phyloP scores from a whole-genome alignment of 2,113 vertebrate species.

The Seriola aureovittata region DNA sequence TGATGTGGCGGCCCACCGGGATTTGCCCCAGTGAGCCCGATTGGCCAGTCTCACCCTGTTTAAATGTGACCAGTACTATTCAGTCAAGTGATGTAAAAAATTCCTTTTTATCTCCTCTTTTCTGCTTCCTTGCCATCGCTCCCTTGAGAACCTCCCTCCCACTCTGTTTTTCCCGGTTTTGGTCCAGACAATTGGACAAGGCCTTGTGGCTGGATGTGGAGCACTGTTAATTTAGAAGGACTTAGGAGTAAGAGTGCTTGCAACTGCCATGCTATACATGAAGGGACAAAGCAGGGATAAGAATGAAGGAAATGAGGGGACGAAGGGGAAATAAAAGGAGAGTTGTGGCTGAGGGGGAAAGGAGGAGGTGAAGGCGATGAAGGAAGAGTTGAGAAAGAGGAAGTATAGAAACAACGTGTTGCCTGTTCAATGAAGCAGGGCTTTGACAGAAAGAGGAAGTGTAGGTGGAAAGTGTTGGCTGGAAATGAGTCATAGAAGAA shows the following conservation, averaged over 20 bases:
- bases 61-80: conserved; percentile 8
- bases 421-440: background rate
- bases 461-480: background rate
- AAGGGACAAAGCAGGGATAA: no score
- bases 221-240: conserved; percentile 8
- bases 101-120: conserved; percentile 6
- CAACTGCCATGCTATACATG: background rate
- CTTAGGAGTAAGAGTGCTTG: background rate
- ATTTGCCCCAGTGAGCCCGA: no score
- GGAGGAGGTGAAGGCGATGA: background rate
- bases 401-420: background rate
- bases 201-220: background rate
- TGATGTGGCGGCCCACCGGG: no score
- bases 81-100: conserved; percentile 16
- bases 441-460: background rate
- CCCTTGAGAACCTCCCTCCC: background rate
- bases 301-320: background rate
- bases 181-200: conserved; percentile 9
- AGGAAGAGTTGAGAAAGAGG: background rate
- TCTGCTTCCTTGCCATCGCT: background rate
- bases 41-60: no score
- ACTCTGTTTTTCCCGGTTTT: background rate
- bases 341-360: no score
- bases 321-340: background rate
- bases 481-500: conserved; percentile 27